phyloP scores from a whole-genome alignment of 2,797 vertebrate genomes.

The Sebastes kiyomatsui region DNA sequence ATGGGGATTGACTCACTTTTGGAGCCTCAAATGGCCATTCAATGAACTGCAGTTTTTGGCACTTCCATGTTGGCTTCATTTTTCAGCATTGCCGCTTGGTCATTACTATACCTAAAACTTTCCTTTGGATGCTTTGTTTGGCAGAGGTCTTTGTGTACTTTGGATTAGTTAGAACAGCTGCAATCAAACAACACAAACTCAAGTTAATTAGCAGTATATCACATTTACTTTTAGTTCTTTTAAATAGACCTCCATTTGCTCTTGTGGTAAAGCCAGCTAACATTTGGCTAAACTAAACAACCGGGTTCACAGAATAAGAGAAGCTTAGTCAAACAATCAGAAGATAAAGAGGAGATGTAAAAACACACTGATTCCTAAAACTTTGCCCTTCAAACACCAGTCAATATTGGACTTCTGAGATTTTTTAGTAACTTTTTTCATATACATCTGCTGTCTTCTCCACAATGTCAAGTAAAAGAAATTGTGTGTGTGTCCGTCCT shows the following conservation, averaged over 20 bases:
- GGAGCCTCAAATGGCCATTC: not conserved
- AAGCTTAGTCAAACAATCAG: not conserved
- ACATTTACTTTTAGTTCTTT: not conserved
- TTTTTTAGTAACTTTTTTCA: not conserved
- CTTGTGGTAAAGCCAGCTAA: not conserved
- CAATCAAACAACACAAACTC: conserved; percentile 1
- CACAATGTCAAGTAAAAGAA: not conserved
- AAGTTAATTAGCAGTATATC: not conserved
- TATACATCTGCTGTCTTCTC: not conserved
- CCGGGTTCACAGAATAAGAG: not conserved
- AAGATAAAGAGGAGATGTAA: not conserved
- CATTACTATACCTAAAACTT: not conserved
- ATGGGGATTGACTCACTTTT: too few relatives aligned
- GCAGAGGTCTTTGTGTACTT: not conserved
- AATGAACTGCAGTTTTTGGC: not conserved
- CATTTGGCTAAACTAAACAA: not conserved
- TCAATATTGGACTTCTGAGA: not conserved
- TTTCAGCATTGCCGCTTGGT: not conserved
- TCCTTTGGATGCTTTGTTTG: conserved; percentile 4
- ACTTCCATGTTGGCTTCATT: not conserved
- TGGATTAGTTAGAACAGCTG: not conserved
- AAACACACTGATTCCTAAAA: not conserved
- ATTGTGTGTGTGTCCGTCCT: not conserved
- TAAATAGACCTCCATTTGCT: not conserved
- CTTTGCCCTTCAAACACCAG: not conserved